Conservation (phyloP, 1,140 invertebrate species). For the Dendroctonus valens region DNA sequence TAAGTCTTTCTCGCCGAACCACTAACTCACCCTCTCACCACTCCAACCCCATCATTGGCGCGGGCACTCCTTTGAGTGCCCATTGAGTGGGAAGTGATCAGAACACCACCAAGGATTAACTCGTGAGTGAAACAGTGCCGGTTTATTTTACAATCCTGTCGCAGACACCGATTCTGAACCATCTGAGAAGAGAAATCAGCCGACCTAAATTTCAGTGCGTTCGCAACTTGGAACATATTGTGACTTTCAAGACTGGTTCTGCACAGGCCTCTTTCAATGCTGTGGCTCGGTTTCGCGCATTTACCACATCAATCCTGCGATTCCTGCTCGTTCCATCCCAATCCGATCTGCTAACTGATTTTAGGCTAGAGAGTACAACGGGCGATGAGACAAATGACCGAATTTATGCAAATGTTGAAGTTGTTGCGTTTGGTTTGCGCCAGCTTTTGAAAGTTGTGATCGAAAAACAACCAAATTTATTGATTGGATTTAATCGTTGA, state of each 20-base stretch:
- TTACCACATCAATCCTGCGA: neutral
- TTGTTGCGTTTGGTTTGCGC: neutral
- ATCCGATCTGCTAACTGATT: neutral
- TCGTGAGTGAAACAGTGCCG: constrained; percentile 7
- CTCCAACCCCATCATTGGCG: neutral
- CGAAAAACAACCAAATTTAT: neutral
- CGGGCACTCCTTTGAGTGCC: no score
- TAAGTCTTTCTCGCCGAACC: constrained; percentile 27
- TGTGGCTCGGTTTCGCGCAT: neutral
- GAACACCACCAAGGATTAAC: constrained; percentile 4
- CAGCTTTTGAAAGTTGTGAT: neutral
- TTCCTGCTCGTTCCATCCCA: neutral
- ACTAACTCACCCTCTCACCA: constrained; percentile 5
- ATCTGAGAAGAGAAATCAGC: constrained; percentile 28
- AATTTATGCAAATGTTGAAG: neutral
- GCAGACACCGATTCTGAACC: constrained; percentile 1
- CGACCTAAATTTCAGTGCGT: constrained; percentile 28
- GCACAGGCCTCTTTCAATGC: neutral
- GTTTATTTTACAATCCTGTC: neutral
- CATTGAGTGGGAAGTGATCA: neutral
- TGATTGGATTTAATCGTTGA: no score
- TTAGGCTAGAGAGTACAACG: neutral
- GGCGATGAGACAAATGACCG: constrained; percentile 4
- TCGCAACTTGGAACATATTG: constrained; percentile 23
- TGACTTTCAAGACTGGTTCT: constrained; percentile 33